Percentiles rank a stretch among this genome's conserved stretches.
Conservation (phyloP, 53 echinoderm and acorn worm species). For the Mesocentrotus franciscanus region DNA sequence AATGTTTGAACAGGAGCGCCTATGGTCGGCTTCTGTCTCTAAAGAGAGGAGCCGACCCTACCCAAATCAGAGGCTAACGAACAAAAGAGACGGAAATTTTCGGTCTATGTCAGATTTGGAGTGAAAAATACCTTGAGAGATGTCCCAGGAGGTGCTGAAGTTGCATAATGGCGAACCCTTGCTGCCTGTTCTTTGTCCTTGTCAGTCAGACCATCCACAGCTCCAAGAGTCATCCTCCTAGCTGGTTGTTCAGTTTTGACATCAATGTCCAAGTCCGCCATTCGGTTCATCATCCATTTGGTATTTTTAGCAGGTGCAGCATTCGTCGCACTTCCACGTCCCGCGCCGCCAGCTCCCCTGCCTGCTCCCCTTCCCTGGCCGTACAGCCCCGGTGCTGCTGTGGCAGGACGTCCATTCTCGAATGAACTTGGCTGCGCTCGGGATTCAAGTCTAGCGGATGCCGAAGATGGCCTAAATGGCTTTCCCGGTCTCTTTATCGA, state of each 20-base stretch:
- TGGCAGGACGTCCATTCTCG: conserved; percentile 90
- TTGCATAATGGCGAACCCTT: conserved; percentile 68
- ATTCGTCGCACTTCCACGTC: conserved; percentile 49
- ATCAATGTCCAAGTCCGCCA: conserved; percentile 52
- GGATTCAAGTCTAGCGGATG: conserved; percentile 87
- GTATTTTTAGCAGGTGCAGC: conserved; percentile 17
- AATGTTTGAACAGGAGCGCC: no score
- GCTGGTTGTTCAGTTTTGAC: conserved; percentile 58
- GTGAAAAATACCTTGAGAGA: conserved; percentile 66
- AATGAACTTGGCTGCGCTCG: conserved; percentile 59
- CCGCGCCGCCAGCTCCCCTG: conserved; percentile 53
- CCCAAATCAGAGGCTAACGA: no score
- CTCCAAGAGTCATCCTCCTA: conserved; percentile 88
- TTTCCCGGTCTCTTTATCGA: conserved; percentile 84
- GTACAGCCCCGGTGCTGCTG: conserved; percentile 80
- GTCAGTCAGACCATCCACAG: conserved; percentile 91
- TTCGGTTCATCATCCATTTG: conserved; percentile 63
- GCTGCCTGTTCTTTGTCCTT: conserved; percentile 69
- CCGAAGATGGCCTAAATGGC: conserved; percentile 88
- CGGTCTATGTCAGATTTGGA: no score
- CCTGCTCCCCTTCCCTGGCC: conserved; percentile 66
- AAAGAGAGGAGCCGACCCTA: no score
- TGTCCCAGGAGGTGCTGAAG: conserved; percentile 69
- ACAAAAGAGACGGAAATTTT: no score
- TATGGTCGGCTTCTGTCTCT: no score